A percentile compares a stretch with the other conserved stretches of the same genome.
These are phyloP conservation scores for Toxotes lorentzi DNA, from an alignment of 2,797 vertebrate species.

Conservation along the genomic window DNA sequence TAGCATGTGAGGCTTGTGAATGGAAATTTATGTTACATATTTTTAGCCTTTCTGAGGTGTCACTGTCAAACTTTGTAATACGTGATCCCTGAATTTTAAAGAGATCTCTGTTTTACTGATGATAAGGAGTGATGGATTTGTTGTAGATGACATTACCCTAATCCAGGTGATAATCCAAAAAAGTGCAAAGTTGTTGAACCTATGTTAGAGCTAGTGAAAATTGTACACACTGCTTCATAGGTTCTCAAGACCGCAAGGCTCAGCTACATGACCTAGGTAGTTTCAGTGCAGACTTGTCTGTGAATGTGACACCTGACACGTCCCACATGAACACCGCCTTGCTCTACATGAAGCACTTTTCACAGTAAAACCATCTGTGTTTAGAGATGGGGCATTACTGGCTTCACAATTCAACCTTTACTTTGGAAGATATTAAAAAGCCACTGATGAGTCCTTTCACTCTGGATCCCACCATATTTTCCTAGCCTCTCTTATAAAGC, in stretches of 20 bases:
- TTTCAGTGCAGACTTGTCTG: constrained; percentile 27
- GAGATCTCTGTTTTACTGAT: background rate
- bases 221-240: constrained; percentile 13
- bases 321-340: constrained; percentile 1
- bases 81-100: constrained; percentile 1
- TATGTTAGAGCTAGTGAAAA: background rate
- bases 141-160: background rate
- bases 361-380: constrained; percentile 38
- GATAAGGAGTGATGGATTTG: background rate
- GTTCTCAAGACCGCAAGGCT: constrained; percentile 11
- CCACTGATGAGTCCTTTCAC: constrained; percentile 24
- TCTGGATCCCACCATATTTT: constrained; percentile 8
- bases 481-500: background rate
- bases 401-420: constrained; percentile 30
- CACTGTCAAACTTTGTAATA: background rate
- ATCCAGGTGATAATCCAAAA: background rate
- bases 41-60: background rate
- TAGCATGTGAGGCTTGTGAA: background rate
- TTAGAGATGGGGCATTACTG: constrained; percentile 26
- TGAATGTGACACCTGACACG: constrained; percentile 31
- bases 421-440: constrained; percentile 17
- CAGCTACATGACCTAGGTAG: constrained; percentile 20
- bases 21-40: constrained; percentile 12
- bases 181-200: background rate
- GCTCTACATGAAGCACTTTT: constrained; percentile 38